A percentile compares a stretch with the other conserved stretches of the same genome.
Conservation (phyloP, 2,113 vertebrate genomes). For the Ivindomyrus marchei region DNA sequence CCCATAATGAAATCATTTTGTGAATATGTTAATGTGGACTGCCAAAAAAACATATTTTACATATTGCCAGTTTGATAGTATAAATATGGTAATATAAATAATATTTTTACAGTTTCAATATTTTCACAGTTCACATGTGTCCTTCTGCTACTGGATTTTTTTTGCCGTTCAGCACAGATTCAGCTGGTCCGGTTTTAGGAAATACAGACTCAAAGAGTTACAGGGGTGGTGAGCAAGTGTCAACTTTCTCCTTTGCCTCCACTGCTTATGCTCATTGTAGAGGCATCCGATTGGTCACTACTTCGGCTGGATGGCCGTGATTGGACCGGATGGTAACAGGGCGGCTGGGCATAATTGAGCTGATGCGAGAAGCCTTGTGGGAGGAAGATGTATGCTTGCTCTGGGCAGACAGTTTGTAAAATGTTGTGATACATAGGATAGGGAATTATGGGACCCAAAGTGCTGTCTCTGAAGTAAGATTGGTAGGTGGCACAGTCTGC, state of each 20-base stretch:
- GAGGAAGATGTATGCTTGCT: background rate
- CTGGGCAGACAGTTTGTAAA: constrained; percentile 14
- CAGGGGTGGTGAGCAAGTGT: constrained; percentile 1
- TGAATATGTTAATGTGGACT: background rate
- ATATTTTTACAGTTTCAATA: background rate
- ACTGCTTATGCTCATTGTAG: constrained; percentile 35
- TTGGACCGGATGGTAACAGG: constrained; percentile 6
- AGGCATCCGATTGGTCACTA: constrained; percentile 37
- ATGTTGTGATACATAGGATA: constrained; percentile 17
- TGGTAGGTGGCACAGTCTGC: background rate
- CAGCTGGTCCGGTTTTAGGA: background rate
- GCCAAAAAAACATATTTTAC: background rate
- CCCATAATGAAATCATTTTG: no score
- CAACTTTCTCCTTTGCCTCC: constrained; percentile 40
- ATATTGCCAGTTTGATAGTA: background rate
- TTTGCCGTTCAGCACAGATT: background rate
- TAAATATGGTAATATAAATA: constrained; percentile 3
- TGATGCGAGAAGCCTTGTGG: background rate
- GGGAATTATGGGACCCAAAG: constrained; percentile 13
- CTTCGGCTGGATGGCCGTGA: constrained; percentile 41
- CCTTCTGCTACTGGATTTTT: background rate
- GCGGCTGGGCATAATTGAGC: constrained; percentile 17
- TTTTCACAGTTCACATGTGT: background rate
- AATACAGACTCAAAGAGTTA: background rate
- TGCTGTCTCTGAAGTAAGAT: background rate